These are phyloP conservation scores for Artemia sp. DNA, from an alignment of 2,888 invertebrate species.

Conservation along the genomic window DNA sequence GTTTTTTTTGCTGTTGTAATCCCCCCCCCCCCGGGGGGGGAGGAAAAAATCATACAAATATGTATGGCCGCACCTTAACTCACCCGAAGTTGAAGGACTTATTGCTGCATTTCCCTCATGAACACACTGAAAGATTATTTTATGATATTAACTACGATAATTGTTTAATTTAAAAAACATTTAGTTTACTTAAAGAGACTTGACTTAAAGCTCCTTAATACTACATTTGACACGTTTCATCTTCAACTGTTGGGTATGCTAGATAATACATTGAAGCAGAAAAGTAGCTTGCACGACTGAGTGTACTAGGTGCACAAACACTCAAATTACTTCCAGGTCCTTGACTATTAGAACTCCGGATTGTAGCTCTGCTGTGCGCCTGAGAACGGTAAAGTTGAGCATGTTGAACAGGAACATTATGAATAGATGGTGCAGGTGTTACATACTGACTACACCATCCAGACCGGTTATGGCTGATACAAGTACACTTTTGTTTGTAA, in stretches of 20 bases:
- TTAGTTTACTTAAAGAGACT: too few species aligned
- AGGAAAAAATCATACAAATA: too few species aligned
- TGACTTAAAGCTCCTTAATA: neutral
- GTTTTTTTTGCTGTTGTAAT: too few species aligned
- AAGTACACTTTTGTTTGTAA: constrained; percentile 37
- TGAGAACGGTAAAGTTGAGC: constrained; percentile 30
- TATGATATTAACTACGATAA: too few species aligned
- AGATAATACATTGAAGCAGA: constrained; percentile 32
- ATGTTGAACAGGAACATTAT: constrained; percentile 27
- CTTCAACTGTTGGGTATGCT: constrained; percentile 28
- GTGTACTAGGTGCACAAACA: constrained; percentile 42
- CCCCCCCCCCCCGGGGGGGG: too few species aligned
- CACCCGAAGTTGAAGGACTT: too few species aligned
- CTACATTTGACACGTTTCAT: constrained; percentile 6
- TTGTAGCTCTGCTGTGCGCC: constrained; percentile 23
- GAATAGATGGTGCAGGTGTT: constrained; percentile 27
- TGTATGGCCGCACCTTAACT: too few species aligned
- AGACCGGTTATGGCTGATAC: constrained; percentile 32
- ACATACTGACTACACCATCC: constrained; percentile 23
- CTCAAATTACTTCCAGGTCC: constrained; percentile 36
- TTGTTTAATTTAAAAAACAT: too few species aligned
- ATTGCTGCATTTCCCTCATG: too few species aligned
- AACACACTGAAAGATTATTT: too few species aligned
- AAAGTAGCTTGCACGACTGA: constrained; percentile 44
- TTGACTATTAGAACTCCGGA: constrained; percentile 26